A percentile compares a stretch with the other conserved stretches of the same genome.
phyloP scores from a whole-genome alignment of 2,113 vertebrate species.

The Muntiacus muntjak region DNA sequence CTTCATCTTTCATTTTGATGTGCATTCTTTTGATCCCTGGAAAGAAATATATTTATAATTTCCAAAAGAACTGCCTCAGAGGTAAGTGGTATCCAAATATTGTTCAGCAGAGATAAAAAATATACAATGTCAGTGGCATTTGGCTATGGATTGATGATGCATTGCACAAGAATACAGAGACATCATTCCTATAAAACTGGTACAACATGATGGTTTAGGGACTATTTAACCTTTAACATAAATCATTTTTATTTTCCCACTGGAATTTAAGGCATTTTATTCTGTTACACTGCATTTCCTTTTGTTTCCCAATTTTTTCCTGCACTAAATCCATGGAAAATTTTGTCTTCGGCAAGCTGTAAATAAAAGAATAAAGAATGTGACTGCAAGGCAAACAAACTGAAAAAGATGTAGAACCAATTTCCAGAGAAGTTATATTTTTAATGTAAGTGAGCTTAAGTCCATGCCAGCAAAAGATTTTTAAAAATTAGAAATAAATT shows the following conservation, averaged over 20 bases:
- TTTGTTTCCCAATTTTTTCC: conserved; percentile 19
- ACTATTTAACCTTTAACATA: conserved; percentile 83
- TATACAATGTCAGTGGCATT: conserved; percentile 64
- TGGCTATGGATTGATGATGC: conserved; percentile 74
- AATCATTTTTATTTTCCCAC: conserved; percentile 76
- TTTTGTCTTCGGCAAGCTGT: conserved; percentile 38
- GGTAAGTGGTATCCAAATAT: conserved; percentile 76
- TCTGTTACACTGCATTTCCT: conserved; percentile 55
- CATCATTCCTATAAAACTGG: conserved; percentile 72
- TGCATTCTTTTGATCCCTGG: conserved; percentile 64
- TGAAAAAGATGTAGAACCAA: neutral
- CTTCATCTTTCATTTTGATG: conserved; percentile 75
- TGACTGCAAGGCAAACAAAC: conserved; percentile 47
- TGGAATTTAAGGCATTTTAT: conserved; percentile 72
- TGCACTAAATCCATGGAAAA: neutral
- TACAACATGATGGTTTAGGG: conserved; percentile 73
- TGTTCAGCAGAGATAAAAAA: conserved; percentile 78
- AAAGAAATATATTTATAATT: conserved; percentile 78
- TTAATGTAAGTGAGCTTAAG: conserved; percentile 66
- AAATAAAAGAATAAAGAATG: conserved; percentile 24
- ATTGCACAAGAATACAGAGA: conserved; percentile 68
- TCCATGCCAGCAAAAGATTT: conserved; percentile 33
- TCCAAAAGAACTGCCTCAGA: conserved; percentile 72
- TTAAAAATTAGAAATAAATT: conserved; percentile 44
- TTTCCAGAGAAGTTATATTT: conserved; percentile 36